phyloP scores from a whole-genome alignment of 2,888 invertebrate species.

The Papilio protenor region DNA sequence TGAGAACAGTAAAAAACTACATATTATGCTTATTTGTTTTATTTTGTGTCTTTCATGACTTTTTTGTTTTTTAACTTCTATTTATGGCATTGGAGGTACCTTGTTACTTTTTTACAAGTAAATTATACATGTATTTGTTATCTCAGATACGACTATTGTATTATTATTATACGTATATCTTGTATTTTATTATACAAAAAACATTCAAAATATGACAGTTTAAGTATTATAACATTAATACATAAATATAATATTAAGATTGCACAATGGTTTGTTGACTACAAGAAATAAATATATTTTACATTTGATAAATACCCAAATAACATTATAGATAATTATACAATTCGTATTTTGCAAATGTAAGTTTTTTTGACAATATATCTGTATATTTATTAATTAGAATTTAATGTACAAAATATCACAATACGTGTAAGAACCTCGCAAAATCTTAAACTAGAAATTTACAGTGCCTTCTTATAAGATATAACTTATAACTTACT shows the following conservation, averaged over 20 bases:
- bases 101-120: not conserved
- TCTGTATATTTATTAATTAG: conserved; percentile 12
- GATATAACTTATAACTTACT: not conserved
- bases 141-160: no score
- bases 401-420: conserved; percentile 42
- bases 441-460: conserved; percentile 40
- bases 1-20: not conserved
- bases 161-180: no score
- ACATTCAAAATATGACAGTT: no score
- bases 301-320: not conserved
- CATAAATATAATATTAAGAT: no score
- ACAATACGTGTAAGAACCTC: conserved; percentile 35
- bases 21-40: not conserved
- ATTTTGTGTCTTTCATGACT: not conserved
- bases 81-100: not conserved
- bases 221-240: no score
- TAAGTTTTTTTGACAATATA: not conserved
- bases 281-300: not conserved
- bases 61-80: not conserved
- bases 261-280: no score
- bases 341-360: not conserved
- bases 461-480: conserved; percentile 38
- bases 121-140: no score
- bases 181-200: no score
- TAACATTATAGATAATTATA: not conserved